These are phyloP conservation scores for Lamellibrachia columna DNA, from an alignment of 2,888 invertebrate species.

Conservation along the genomic window DNA sequence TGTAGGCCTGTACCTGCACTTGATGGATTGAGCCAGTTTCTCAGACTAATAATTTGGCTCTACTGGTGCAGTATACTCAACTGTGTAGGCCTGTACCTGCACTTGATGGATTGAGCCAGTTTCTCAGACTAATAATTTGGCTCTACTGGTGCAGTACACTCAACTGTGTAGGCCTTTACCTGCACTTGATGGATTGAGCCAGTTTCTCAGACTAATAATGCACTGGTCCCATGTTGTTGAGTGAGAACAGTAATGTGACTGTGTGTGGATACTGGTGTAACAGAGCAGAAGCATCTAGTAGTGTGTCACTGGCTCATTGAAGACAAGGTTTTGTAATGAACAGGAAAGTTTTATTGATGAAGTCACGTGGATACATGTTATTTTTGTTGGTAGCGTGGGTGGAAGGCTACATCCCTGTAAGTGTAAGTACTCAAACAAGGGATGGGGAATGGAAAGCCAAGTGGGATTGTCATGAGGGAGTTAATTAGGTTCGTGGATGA, in stretches of 20 bases:
- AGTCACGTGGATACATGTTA: background rate
- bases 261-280: background rate
- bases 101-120: too few relatives aligned
- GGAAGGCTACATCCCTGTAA: background rate
- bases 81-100: too few relatives aligned
- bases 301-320: background rate
- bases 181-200: background rate
- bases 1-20: too few relatives aligned
- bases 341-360: background rate
- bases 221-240: background rate
- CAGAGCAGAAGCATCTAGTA: background rate
- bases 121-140: too few relatives aligned
- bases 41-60: too few relatives aligned
- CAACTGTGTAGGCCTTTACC: too few relatives aligned
- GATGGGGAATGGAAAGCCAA: background rate
- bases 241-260: background rate
- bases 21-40: too few relatives aligned
- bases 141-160: background rate
- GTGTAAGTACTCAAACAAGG: background rate
- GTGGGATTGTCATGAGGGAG: too few relatives aligned
- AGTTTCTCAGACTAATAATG: background rate
- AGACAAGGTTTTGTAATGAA: background rate
- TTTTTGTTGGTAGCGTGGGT: background rate
- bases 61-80: too few relatives aligned
- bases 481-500: too few relatives aligned